Evolutionary conservation across 1,140 invertebrate genomes (phyloP), one percentile per base, ranked within the genome.

Genomic region (Sesamia nonagrioides): DNA sequence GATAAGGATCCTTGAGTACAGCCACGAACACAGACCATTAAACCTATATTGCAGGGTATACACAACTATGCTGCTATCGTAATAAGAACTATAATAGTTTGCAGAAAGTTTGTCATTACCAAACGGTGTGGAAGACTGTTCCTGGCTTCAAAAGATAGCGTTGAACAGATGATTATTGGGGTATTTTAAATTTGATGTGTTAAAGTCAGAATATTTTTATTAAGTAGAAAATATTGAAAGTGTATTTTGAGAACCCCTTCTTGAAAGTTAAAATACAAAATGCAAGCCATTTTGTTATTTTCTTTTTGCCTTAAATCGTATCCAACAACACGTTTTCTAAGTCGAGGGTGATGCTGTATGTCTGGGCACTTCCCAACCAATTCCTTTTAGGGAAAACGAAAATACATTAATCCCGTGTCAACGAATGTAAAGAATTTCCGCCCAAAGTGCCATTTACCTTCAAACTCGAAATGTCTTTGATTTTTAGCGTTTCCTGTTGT

Each of bases 1-100:
- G 63, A 75, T 63, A 75, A 61, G 73, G 73, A 48, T 35, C 58
- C 35, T 75, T 27, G n/a, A 61, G 42, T 61, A 61, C 72, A 74
- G 35, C 58, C 58, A 50, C 37, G 72, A 58, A 60, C 35, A 45
- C 17, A 9, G 21, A 21, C 71, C 37, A 73, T 73, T 73, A 73
- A 6, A 33, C 40, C 15, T 18, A 50, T 5, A 58, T 3, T 15
- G 9, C 58, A 75, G 0, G 15, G 58, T 35, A 63, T 33, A n/a
- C 7, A 27, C 73, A n/a, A 17, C 73, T 75, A 7, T 75, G 63
- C 21, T 5, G 11, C 15, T 35, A 13, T 37, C 1, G n/a, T 48
- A 7, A 50, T 75, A 75, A 75, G 73, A 63, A 9, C 58, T 13
- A 75, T 8, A 63, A 48, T 63, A 21, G 58, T 35, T 17, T 75